These are phyloP conservation scores for Solea solea DNA, from an alignment of 2,113 vertebrate species.

Conservation along the genomic window DNA sequence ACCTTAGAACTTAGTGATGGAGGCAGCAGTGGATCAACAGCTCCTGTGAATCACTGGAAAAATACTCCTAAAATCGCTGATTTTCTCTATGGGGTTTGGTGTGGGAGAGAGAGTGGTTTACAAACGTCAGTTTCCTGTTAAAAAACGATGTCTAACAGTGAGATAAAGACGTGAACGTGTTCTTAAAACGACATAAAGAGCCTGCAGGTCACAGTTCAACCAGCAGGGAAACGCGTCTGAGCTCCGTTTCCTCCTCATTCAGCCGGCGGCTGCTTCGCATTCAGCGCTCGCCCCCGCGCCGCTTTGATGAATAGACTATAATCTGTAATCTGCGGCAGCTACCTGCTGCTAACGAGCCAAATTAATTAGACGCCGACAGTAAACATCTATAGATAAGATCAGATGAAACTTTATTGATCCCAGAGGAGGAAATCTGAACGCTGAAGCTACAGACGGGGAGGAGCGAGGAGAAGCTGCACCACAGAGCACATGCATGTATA, in stretches of 20 bases:
- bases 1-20: no score
- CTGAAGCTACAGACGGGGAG: conserved; percentile 14
- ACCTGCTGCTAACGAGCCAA: conserved; percentile 65
- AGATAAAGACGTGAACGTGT: no score
- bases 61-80: no score
- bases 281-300: not conserved
- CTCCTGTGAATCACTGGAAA: no score
- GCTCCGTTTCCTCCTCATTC: not conserved
- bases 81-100: no score
- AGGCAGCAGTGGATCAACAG: no score
- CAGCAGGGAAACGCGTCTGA: not conserved
- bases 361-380: conserved; percentile 65
- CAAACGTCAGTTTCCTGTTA: no score
- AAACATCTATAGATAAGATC: conserved; percentile 71
- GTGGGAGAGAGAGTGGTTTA: no score
- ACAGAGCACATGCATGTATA: no score
- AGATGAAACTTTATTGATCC: conserved; percentile 63
- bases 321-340: conserved; percentile 50
- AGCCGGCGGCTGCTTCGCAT: conserved; percentile 29
- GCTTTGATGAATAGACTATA: conserved; percentile 53
- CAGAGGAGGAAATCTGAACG: conserved; percentile 32
- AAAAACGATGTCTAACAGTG: no score
- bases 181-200: not conserved
- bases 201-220: conserved; percentile 29
- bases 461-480: not conserved